Conservation (phyloP, 2,888 invertebrate species). For the Cephus sareptanus region DNA sequence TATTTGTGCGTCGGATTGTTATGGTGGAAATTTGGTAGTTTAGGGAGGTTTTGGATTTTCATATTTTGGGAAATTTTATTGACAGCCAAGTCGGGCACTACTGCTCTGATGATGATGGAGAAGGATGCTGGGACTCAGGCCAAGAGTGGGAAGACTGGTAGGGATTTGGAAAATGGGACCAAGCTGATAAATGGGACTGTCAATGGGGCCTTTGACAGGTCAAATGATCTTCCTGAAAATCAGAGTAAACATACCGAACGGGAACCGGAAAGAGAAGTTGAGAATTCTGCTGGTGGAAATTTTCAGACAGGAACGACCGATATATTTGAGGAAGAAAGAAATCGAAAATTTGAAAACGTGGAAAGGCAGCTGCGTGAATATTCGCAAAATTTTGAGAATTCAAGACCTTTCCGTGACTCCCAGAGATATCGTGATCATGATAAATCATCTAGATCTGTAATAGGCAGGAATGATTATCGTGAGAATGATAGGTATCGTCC, state of each 20-base stretch:
- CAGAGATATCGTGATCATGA: slow-evolving; percentile 37
- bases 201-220: slow-evolving; percentile 45
- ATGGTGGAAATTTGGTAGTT: background rate
- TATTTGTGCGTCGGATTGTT: slow-evolving; percentile 17
- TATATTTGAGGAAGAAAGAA: slow-evolving; percentile 28
- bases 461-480: slow-evolving; percentile 19
- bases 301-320: background rate
- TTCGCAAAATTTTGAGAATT: slow-evolving; percentile 52
- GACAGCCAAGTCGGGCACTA: background rate
- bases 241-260: slow-evolving; percentile 4
- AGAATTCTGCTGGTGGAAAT: background rate
- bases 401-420: slow-evolving; percentile 40
- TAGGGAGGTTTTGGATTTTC: background rate
- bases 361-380: slow-evolving; percentile 52
- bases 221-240: slow-evolving; percentile 26
- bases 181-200: slow-evolving; percentile 9
- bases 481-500: slow-evolving; percentile 30
- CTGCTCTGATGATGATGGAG: slow-evolving; percentile 12
- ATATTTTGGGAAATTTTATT: background rate
- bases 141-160: background rate
- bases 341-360: slow-evolving; percentile 32
- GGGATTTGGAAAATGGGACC: slow-evolving; percentile 11
- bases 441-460: background rate
- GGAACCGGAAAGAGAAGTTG: background rate
- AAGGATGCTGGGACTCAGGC: slow-evolving; percentile 4